phyloP scores from a whole-genome alignment of 2,888 invertebrate genomes.

The Eumacrocentrus americanus region DNA sequence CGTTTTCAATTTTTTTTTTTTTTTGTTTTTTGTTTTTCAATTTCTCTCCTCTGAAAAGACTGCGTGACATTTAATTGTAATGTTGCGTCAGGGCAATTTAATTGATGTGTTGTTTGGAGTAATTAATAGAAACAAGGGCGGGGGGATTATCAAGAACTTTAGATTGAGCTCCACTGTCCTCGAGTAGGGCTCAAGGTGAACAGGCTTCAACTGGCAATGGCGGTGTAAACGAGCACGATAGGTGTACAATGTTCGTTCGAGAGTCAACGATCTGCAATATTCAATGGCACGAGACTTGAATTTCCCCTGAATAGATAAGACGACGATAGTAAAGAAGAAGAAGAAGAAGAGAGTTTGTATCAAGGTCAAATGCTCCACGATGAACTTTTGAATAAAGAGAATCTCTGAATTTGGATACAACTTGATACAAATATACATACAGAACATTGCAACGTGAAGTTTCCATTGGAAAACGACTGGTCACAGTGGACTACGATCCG shows the following conservation, averaged over 20 bases:
- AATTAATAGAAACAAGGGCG: not conserved
- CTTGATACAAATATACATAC: no score
- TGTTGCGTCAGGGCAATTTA: no score
- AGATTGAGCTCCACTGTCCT: slow-evolving; percentile 52
- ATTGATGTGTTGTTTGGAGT: not conserved
- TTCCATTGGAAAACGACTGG: no score
- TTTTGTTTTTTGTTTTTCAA: not conserved
- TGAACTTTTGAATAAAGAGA: no score
- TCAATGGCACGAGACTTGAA: slow-evolving; percentile 14
- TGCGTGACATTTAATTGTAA: not conserved
- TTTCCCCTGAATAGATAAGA: not conserved
- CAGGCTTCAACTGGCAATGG: slow-evolving; percentile 58
- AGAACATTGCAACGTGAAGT: no score
- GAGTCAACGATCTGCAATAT: slow-evolving; percentile 18
- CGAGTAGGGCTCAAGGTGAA: slow-evolving; percentile 58
- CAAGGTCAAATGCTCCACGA: no score
- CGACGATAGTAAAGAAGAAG: not conserved
- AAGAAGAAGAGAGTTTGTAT: not conserved
- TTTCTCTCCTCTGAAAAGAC: not conserved
- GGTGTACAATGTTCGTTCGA: slow-evolving; percentile 1
- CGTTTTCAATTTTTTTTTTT: not conserved
- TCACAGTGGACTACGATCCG: slow-evolving; percentile 28
- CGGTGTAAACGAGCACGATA: slow-evolving; percentile 32
- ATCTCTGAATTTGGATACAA: no score
- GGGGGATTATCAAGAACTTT: slow-evolving; percentile 20